Base-by-base conservation (phyloP, 2,113 vertebrate genomes). In the Alligator mississippiensis region DNA sequence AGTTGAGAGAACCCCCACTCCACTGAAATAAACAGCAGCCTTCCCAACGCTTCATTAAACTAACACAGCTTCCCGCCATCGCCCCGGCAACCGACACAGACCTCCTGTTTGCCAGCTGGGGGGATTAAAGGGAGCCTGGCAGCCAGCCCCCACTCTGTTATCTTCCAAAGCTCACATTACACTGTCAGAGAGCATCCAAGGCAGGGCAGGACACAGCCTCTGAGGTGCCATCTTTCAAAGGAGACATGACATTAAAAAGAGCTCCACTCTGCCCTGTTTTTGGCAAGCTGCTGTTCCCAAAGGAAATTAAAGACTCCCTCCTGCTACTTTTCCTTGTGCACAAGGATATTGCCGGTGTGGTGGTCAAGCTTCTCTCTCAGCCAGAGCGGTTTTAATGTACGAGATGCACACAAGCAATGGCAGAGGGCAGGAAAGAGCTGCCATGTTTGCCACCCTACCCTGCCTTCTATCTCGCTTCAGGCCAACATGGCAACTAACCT, bases 31-130 rank as follows among this genome's bases (percentile, higher is more conserved):
- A 93, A 93, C 90, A 92, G 93, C 92, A 93, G 89, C 90, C 87
- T 91, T 95, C 92, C 95, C 93, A 88, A 91, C 80, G 89, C 93
- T 94, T 95, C 90, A 96, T 97, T 96, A 96, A 96, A 95, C 95
- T 81, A 94, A 94, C 92, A 95, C 92, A 94, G 90, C 95, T 97
- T 94, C 94, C 91, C 75, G 16, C 86, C 93, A 96, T 96, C 84
- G 95, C 94, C 93, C 88, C 85, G 94, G 96, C 93, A 97, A 96
- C 94, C 86, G 68, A 94, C 93, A 93, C 87, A 96, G 89, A 77
- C 96, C 93, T 97, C 93, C 95, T 97, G 95, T 93, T 96, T 97
- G 95, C 93, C 95, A 96, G 93, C 95, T 96, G 94, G 91, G 92
- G 92, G 94, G 96, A 96, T 97, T 96, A 96, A 95, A 95, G 89